Evolutionary conservation across 1,140 invertebrate genomes (phyloP), one percentile per base, ranked within the genome.

Genomic region (Cotesia glomerata): DNA sequence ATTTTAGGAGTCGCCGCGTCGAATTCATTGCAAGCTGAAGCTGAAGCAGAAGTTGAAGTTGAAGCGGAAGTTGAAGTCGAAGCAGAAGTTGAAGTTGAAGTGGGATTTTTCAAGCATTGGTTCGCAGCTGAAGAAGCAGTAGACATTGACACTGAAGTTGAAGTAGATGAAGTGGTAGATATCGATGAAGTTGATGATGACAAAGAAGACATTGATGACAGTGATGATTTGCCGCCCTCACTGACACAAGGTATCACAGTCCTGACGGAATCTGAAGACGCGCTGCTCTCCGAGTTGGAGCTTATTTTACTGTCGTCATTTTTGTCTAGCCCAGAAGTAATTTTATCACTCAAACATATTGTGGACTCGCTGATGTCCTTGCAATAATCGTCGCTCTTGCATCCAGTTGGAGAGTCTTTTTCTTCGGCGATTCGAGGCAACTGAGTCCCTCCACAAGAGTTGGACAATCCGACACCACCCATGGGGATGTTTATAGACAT

Each of bases 361-460:
- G 35, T 70, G 52, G 39, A 63, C 16, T 16, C 56, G 51, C 51
- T 39, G 54, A 13, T 56, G 54, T 59, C 35, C 13, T 39, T 69
- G 13, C 73, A 73, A 11, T 82, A 82, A 54, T 86, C 85, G 1
- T 86, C 85, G 11, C 66, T 77, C 69, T 87, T 89, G 0, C 62
- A 76, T 16, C 91, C 91, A 0, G 93, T 95, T 0, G 93, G 93
- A 11, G 93, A 94, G 84, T 95, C 93, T 81, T 95, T 95, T 81
- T 95, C 93, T 80, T 95, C 94, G 0, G 94, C 93, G 75, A 93
- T 94, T 70, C 92, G 87, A 3, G 92, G 92, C 56, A 94, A 52
- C 62, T 87, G 86, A 11, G 85, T 85, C 5, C 81, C 72, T 16
- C 79, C 81, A 16, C 82, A 84, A 0, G 85, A 81, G 75, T 84